phyloP scores from a whole-genome alignment of 2,113 vertebrate genomes.

The Ahaetulla prasina region DNA sequence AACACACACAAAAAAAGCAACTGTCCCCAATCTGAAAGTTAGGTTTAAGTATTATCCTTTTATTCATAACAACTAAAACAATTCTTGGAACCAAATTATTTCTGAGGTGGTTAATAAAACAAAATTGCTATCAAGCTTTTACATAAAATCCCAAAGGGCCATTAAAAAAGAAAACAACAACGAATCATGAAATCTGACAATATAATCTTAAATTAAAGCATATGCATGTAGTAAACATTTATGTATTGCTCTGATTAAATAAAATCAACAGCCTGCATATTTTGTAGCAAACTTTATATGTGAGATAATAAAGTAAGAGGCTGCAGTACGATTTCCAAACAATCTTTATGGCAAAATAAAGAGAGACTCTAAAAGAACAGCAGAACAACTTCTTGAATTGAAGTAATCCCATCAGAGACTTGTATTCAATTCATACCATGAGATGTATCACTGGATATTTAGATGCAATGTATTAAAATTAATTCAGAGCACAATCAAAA shows the following conservation, averaged over 20 bases:
- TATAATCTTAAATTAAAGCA: neutral
- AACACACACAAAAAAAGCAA: neutral
- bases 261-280: neutral
- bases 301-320: neutral
- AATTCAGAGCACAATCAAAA: neutral
- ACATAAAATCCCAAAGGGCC: neutral
- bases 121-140: neutral
- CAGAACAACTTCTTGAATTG: neutral
- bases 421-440: neutral
- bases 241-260: conserved; percentile 6
- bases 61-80: neutral
- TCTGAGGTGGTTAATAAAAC: neutral
- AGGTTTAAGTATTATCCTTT: neutral
- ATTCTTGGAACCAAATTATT: neutral
- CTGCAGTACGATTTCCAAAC: neutral
- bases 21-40: neutral
- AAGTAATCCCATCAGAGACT: neutral
- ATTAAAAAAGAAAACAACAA: neutral
- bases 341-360: neutral
- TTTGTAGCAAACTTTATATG: neutral
- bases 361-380: neutral
- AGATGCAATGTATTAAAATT: neutral
- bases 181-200: neutral
- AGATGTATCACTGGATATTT: neutral
- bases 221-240: neutral